A percentile compares a stretch with the other conserved stretches of the same genome.
Conservation (phyloP, 2,113 vertebrate species). For the Alligator sinensis region DNA sequence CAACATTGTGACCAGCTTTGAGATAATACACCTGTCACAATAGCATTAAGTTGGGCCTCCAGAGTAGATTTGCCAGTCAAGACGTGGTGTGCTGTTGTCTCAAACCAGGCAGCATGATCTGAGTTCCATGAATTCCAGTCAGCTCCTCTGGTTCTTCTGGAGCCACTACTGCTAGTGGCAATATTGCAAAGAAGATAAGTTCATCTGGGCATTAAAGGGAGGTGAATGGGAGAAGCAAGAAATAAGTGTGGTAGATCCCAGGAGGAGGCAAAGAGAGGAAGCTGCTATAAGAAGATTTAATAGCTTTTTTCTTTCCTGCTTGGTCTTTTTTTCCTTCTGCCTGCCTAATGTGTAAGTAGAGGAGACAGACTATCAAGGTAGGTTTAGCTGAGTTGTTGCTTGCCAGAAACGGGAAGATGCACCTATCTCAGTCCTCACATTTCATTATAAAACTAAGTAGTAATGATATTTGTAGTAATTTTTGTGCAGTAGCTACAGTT, state of each 20-base stretch:
- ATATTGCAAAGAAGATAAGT: neutral
- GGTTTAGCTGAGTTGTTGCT: neutral
- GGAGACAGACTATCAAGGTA: neutral
- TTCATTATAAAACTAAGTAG: neutral
- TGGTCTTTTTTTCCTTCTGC: neutral
- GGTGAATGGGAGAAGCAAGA: neutral
- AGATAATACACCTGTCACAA: no score
- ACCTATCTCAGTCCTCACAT: neutral
- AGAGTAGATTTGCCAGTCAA: neutral
- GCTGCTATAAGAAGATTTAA: neutral
- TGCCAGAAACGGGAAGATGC: neutral
- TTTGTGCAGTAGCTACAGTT: neutral
- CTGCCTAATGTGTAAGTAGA: no score
- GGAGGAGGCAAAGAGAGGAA: neutral
- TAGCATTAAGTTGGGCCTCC: neutral
- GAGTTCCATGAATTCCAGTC: neutral
- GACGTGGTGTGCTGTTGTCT: neutral
- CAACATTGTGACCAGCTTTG: no score
- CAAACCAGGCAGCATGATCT: neutral
- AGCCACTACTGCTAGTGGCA: neutral
- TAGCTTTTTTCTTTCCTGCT: neutral
- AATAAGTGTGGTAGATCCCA: accelerated
- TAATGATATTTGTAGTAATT: neutral
- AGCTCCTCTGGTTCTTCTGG: neutral
- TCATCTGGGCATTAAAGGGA: neutral